These are phyloP conservation scores for Diploscapter pachys DNA, from an alignment of 1,140 invertebrate species.

Conservation along the genomic window DNA sequence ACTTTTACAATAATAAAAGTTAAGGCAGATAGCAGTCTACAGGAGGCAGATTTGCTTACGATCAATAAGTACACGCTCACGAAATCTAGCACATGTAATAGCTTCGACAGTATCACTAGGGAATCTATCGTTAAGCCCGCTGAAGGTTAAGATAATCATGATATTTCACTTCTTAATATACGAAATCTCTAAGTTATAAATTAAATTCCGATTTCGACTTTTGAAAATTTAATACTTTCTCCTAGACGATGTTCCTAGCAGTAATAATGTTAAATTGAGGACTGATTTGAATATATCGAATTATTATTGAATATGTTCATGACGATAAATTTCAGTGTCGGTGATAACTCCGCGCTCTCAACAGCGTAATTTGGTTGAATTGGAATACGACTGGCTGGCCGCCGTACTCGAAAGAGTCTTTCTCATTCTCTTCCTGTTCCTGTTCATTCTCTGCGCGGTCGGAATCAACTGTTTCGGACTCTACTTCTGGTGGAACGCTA, in stretches of 20 bases:
- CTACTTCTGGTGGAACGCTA: conserved; percentile 43
- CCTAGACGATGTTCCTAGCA: background rate
- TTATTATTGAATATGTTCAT: conserved; percentile 39
- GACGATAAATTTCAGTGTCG: background rate
- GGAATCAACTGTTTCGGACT: conserved; percentile 55
- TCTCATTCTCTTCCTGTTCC: conserved; percentile 50
- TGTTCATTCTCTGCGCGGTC: conserved; percentile 46
- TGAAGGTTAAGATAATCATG: too few relatives aligned
- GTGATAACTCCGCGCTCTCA: conserved; percentile 34
- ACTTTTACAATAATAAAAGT: background rate
- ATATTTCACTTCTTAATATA: too few relatives aligned
- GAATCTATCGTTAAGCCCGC: conserved; percentile 10
- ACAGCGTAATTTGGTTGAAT: conserved; percentile 47
- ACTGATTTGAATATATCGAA: background rate
- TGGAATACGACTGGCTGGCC: conserved; percentile 57
- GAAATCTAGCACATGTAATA: conserved; percentile 24
- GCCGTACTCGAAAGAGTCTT: conserved; percentile 54
- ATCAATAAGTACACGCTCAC: background rate
- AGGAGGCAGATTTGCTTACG: too few relatives aligned
- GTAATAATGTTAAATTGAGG: too few relatives aligned
- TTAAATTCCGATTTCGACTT: too few relatives aligned
- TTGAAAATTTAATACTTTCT: background rate
- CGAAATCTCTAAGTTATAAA: too few relatives aligned
- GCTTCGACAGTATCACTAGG: conserved; percentile 28
- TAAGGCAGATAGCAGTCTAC: background rate